These are phyloP conservation scores for Gymnorhina tibicen DNA, from an alignment of 2,113 vertebrate genomes.

Conservation along the genomic window DNA sequence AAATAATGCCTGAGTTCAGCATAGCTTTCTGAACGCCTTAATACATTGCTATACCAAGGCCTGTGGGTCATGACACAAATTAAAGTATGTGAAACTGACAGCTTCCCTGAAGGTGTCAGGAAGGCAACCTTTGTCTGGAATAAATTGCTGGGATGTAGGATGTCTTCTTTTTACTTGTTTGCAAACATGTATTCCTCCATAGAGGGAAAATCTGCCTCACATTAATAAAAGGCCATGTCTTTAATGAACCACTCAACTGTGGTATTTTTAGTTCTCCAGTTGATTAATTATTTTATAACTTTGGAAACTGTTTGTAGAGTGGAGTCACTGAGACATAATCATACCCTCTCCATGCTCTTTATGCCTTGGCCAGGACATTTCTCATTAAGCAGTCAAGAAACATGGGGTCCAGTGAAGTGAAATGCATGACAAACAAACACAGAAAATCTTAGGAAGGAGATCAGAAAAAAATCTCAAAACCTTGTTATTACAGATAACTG, in stretches of 20 bases:
- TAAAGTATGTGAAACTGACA: background rate
- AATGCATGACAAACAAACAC: background rate
- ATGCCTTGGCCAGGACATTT: background rate
- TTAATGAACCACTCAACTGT: background rate
- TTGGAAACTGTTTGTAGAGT: background rate
- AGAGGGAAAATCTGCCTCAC: background rate
- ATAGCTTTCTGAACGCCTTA: background rate
- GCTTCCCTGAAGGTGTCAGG: background rate
- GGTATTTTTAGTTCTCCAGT: background rate
- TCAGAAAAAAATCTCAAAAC: background rate
- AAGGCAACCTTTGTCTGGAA: background rate
- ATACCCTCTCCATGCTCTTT: background rate
- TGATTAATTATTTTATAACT: background rate
- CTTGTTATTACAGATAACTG: background rate
- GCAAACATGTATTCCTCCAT: background rate
- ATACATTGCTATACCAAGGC: background rate
- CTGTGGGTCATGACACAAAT: background rate
- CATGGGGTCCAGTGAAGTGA: background rate
- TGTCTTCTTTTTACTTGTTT: background rate
- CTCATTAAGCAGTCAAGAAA: background rate
- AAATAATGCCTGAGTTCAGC: background rate
- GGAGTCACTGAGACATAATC: background rate
- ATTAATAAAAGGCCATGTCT: background rate
- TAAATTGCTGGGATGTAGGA: background rate
- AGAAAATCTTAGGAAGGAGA: background rate